Evolutionary conservation across 2,113 vertebrate genomes (phyloP), one percentile per base, ranked within the genome.

Genomic region (Plestiodon gilberti): DNA sequence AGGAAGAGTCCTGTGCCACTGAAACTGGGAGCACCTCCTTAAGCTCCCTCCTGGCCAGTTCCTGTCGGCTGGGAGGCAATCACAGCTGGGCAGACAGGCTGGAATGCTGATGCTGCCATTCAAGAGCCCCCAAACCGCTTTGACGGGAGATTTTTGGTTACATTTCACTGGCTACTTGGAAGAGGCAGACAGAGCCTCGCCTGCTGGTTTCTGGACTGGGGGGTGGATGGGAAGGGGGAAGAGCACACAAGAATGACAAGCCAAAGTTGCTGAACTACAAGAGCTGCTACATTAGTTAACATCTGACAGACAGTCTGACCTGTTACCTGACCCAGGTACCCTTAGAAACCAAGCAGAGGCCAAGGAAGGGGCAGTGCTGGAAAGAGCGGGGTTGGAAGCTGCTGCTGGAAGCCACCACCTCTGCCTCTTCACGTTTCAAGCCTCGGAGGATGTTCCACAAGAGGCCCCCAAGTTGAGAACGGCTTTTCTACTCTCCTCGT

Each of bases 251-350:
- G 43, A 82, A 89, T 89, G 79, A 67, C 61, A 81, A 83, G 90
- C 82, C 30, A 73, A 73, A 40, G 75, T 69, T 62, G 87, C 9
- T 90, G 90, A 86, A 67, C 43, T 87, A 90, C 67, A 89, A 89
- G 89, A 85, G 81, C 35, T 52, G 79, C 82, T 89, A 92, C 67
- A 90, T 84, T 43, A 85, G 87, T 7, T 79, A 73, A 85, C 69
- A 73, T 71, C 87, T 92, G 81, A 62, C 73, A 81, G 38, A 87
- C 69, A 22, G 3, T 88, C 93, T 85, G 91, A 90, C 73, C 86
- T 90, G 73, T 86, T 78, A 92, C 81, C 89, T 91, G 87, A 90
- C 77, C 88, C 43, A 65, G 81, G 88, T 70, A 91, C 55, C 82
- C 86, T 81, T 86, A 91, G 90, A 10, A 74, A 89, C 8, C 93